phyloP scores from a whole-genome alignment of 2,113 vertebrate species.

The Sclerurus mexicanus region DNA sequence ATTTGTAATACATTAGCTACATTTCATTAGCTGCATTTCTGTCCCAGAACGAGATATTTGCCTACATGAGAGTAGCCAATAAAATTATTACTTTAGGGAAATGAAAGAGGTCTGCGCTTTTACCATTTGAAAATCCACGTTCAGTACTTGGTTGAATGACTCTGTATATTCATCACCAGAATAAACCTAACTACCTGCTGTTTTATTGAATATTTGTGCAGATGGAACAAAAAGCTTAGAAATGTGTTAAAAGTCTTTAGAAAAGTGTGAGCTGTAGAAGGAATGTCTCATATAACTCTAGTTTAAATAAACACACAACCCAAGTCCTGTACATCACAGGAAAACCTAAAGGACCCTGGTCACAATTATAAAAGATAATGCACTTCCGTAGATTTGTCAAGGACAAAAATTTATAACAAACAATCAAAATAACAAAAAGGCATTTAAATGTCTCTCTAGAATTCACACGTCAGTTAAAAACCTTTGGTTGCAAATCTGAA shows the following conservation, averaged over 20 bases:
- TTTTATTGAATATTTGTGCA: neutral
- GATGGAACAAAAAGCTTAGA: neutral
- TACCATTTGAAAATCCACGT: neutral
- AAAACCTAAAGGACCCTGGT: neutral
- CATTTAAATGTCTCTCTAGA: conserved; percentile 35
- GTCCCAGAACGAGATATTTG: neutral
- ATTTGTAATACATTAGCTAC: neutral
- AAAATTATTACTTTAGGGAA: neutral
- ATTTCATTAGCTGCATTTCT: neutral
- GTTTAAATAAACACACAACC: neutral
- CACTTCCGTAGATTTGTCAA: neutral
- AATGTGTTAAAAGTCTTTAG: neutral
- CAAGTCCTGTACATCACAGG: neutral
- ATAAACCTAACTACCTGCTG: neutral
- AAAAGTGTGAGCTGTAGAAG: neutral
- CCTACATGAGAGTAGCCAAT: neutral
- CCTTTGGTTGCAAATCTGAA: conserved; percentile 49
- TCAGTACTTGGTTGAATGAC: neutral
- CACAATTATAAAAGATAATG: neutral
- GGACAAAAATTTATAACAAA: neutral
- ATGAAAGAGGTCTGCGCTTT: neutral
- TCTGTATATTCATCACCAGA: neutral
- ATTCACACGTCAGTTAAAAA: conserved; percentile 52
- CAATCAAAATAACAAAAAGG: conserved; percentile 12
- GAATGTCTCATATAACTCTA: neutral